Base-by-base conservation (phyloP, 2,888 invertebrate species). In the Ptychoptera contaminata region DNA sequence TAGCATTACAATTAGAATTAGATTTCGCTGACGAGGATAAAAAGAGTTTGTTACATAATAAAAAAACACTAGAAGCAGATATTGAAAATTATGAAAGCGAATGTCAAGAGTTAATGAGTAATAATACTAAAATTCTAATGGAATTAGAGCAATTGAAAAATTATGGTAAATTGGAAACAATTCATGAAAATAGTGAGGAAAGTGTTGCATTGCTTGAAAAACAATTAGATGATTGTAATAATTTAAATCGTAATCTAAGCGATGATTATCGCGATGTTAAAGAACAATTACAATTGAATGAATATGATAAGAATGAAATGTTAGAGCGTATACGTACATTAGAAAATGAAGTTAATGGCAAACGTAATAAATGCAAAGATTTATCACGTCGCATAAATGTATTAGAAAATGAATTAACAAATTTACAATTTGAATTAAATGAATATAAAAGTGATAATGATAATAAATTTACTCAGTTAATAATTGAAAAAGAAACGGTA, bases 181-280 rank as follows among this genome's bases (percentile, higher is more conserved):
- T 82, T 43, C 74, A 76, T 42, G 81, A 82, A 65, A 73, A 76
- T 2, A 79, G 80, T 54, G 81, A 81, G 64, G 80, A 81, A 53
- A 78, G 75, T 50, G 62, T 79, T 48, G 65, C 70, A 0, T 70
- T 75, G 52, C 57, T 81, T 52, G 80, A 81, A 62, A 65, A 68
- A 1, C 78, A 80, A 58, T 57, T 81, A 40, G 82, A 81, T 42
- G 73, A 75, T 54, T 70, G 69, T 38, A 72, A 65, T 49, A 70
- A 62, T 51, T 61, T 71, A n/a, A 77, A 75, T 53, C 69, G 70
- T 51, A 69, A 69, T 8, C 67, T 79, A 54, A 73, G 76, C 55
- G 69, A 72, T 40, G 74, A 76, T 61, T 71, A 77, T 40, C 61
- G 68, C 40, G 70, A 69, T 44, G 67, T 76, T 54, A 70, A 74